phyloP scores from a whole-genome alignment of 37 sponge, comb jelly and placozoan species.

The Chondrosia reniformis region DNA sequence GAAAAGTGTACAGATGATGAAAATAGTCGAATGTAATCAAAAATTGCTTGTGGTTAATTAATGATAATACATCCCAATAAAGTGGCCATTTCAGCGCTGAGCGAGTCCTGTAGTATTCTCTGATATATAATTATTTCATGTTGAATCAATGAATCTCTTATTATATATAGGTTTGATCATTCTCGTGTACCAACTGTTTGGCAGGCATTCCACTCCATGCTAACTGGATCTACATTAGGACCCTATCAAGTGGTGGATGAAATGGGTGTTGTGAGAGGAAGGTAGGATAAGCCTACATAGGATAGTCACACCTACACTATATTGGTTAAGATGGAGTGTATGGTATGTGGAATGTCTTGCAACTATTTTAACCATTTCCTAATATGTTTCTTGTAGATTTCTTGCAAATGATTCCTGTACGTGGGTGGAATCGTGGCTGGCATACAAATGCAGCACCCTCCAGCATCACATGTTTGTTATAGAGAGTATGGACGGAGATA shows the following conservation, averaged over 20 bases:
- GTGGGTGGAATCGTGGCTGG: conserved; percentile 46
- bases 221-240: neutral
- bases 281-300: too few species aligned
- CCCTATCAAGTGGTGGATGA: conserved; percentile 31
- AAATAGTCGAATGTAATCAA: too few species aligned
- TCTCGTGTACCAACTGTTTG: conserved; percentile 48
- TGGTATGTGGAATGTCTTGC: too few species aligned
- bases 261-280: conserved; percentile 50
- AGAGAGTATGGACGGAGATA: conserved; percentile 89
- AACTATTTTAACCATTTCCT: too few species aligned
- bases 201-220: conserved; percentile 23
- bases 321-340: neutral
- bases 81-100: too few species aligned
- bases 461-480: conserved; percentile 79
- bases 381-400: too few species aligned
- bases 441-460: conserved; percentile 57
- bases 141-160: too few species aligned
- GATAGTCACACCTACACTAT: neutral
- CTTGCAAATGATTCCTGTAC: conserved; percentile 60
- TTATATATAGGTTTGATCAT: conserved; percentile 30
- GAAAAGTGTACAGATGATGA: too few species aligned
- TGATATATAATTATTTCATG: too few species aligned
- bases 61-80: too few species aligned
- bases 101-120: too few species aligned
- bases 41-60: too few species aligned